Evolutionary conservation across 2,888 invertebrate genomes (phyloP).

Genomic region (Cactoblastis cactorum): DNA sequence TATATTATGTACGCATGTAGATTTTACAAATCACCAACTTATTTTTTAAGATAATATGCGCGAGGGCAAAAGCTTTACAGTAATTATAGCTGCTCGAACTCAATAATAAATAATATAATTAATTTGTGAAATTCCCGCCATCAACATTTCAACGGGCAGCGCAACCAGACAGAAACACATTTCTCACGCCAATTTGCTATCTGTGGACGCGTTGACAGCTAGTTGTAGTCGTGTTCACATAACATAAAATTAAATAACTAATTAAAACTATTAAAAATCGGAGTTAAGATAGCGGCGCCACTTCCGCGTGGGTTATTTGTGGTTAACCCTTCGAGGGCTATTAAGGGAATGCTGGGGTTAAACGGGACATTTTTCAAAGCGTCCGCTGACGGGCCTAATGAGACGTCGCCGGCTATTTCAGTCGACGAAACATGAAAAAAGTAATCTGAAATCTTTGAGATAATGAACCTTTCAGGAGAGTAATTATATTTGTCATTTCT

Average conservation of each 20-base stretch:
- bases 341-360: constrained; percentile 73
- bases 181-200: constrained; percentile 69
- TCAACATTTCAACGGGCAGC: constrained; percentile 35
- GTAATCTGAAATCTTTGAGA: constrained; percentile 34
- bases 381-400: constrained; percentile 71
- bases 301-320: constrained; percentile 76
- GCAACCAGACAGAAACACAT: constrained; percentile 29
- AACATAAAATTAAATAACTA: constrained; percentile 74
- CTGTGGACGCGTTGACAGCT: constrained; percentile 46
- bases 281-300: constrained; percentile 52
- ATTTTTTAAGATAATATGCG: too few relatives aligned
- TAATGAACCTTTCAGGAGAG: constrained; percentile 31
- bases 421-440: constrained; percentile 41
- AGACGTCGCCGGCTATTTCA: constrained; percentile 76
- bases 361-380: constrained; percentile 78
- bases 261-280: constrained; percentile 76
- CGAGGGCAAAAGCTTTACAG: too few relatives aligned
- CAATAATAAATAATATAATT: constrained; percentile 18
- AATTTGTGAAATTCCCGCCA: constrained; percentile 32
- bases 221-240: constrained; percentile 37
- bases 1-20: too few relatives aligned
- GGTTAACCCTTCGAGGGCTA: constrained; percentile 75
- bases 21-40: too few relatives aligned
- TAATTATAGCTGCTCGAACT: background rate
- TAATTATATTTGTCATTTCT: constrained; percentile 12